Conservation (phyloP, 64 coral and sea anemone genomes). For the Stylophora pistillata region DNA sequence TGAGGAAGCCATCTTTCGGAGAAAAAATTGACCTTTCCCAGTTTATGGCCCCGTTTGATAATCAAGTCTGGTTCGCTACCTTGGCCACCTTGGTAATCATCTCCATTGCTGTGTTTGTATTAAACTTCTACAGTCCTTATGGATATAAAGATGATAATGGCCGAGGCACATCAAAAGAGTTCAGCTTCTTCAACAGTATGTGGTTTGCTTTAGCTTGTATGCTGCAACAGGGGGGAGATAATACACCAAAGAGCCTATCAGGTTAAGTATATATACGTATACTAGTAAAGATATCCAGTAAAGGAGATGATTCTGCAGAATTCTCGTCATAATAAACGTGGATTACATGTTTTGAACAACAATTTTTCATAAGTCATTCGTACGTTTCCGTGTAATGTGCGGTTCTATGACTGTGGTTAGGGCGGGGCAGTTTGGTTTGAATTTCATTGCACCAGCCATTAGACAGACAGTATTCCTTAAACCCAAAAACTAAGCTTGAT, state of each 20-base stretch:
- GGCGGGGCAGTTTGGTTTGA: too few relatives aligned
- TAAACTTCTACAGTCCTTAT: conserved; percentile 81
- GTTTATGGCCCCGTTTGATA: conserved; percentile 67
- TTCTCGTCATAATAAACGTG: too few relatives aligned
- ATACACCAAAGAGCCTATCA: conserved; percentile 55
- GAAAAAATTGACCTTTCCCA: conserved; percentile 20
- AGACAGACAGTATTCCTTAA: too few relatives aligned
- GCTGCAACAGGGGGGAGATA: conserved; percentile 67
- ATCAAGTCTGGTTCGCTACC: conserved; percentile 34
- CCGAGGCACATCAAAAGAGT: conserved; percentile 47
- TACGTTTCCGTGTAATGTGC: too few relatives aligned
- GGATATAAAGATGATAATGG: conserved; percentile 59
- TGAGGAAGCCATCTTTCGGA: background rate
- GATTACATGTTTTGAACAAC: too few relatives aligned
- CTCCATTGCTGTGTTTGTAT: conserved; percentile 33
- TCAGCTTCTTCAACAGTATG: conserved; percentile 58
- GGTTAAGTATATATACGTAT: conserved; percentile 44
- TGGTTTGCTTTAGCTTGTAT: conserved; percentile 75
- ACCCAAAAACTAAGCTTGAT: too few relatives aligned
- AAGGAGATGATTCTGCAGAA: background rate
- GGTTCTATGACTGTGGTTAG: too few relatives aligned
- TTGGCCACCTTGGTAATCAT: conserved; percentile 28
- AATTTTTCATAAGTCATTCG: too few relatives aligned
- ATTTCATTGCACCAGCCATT: too few relatives aligned
- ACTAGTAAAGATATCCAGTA: background rate